Evolutionary conservation across 2,113 vertebrate species (phyloP).

Genomic region (Ceyx margarethae): DNA sequence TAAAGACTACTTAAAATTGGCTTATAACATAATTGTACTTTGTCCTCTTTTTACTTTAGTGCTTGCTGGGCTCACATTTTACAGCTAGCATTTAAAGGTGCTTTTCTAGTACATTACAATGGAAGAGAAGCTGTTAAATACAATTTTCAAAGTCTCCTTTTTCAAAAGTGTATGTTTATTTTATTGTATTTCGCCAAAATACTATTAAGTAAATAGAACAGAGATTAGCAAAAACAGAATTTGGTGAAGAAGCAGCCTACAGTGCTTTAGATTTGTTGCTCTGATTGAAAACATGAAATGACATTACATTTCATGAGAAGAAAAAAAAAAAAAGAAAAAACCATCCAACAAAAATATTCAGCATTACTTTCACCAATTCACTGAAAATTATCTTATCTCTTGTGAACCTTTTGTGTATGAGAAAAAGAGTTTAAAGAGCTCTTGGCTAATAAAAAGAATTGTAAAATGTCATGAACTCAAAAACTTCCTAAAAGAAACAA

Average conservation of each 20-base stretch:
- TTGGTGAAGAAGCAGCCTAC: not conserved
- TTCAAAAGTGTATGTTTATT: not conserved
- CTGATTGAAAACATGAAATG: not conserved
- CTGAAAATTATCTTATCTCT: not conserved
- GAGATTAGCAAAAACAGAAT: not conserved
- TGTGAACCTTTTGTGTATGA: not conserved
- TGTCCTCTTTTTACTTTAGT: not conserved
- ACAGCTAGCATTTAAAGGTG: accelerated
- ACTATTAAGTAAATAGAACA: not conserved
- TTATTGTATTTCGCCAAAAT: not conserved
- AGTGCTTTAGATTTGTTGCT: not conserved
- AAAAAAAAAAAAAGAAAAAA: not conserved
- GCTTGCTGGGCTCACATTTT: not conserved
- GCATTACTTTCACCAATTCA: too few species aligned
- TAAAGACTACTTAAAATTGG: not conserved
- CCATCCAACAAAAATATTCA: too few species aligned
- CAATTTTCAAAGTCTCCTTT: accelerated
- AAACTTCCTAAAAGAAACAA: not conserved
- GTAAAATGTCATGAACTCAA: not conserved
- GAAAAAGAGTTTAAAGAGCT: not conserved
- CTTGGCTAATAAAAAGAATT: not conserved
- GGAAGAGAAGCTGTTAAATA: not conserved
- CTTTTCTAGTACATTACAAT: not conserved
- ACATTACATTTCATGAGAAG: not conserved
- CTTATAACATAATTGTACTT: not conserved